Conservation (phyloP, 92 coral and sea anemone species). For the Heliopora coerulea region DNA sequence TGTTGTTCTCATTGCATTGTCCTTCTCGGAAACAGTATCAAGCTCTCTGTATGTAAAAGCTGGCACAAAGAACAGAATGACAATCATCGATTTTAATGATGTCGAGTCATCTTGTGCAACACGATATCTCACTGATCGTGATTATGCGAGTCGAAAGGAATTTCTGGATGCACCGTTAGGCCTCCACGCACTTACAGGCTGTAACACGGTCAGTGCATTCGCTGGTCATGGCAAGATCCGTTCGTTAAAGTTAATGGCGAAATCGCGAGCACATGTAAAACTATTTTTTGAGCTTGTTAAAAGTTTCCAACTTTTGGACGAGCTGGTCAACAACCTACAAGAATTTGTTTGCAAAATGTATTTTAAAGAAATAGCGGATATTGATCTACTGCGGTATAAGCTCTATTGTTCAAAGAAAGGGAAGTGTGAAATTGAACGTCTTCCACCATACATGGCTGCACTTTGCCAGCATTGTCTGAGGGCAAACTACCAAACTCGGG, state of each 20-base stretch:
- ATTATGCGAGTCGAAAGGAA: too few relatives aligned
- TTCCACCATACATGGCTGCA: conserved; percentile 6
- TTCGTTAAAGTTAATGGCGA: conserved; percentile 7
- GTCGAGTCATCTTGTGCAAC: too few relatives aligned
- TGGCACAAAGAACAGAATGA: too few relatives aligned
- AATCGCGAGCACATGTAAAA: neutral
- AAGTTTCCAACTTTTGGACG: neutral
- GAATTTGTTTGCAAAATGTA: conserved; percentile 5
- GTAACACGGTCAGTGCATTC: conserved; percentile 35
- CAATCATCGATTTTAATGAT: too few relatives aligned
- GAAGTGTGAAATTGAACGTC: conserved; percentile 2
- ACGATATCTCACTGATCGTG: too few relatives aligned
- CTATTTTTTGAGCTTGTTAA: conserved; percentile 3
- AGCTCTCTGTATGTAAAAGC: too few relatives aligned
- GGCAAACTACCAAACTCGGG: conserved; percentile 13
- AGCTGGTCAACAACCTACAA: conserved; percentile 2
- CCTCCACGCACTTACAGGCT: conserved; percentile 44
- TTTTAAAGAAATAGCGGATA: conserved; percentile 22
- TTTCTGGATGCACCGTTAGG: too few relatives aligned
- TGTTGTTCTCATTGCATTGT: too few relatives aligned
- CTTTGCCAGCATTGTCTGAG: conserved; percentile 10
- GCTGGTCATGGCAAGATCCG: conserved; percentile 12
- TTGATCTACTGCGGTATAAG: conserved; percentile 17
- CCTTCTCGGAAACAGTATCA: too few relatives aligned
- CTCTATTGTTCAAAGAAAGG: conserved; percentile 15